Evolutionary conservation across 35 echinoderm and acorn worm species (phyloP).

Genomic region (Heliocidaris tuberculata): DNA sequence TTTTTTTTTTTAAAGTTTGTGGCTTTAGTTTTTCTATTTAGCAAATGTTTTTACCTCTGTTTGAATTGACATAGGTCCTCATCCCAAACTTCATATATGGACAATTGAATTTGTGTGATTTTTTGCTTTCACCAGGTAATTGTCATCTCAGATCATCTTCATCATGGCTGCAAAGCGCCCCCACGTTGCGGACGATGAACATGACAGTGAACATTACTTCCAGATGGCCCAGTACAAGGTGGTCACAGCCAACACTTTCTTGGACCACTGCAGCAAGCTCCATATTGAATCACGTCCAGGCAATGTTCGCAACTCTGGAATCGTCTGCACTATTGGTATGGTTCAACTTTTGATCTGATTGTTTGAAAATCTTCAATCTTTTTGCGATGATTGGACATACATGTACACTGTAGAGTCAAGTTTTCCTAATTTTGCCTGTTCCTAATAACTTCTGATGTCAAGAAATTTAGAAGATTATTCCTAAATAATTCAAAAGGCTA

Average conservation of each 20-base stretch:
- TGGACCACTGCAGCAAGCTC: slow-evolving; percentile 88
- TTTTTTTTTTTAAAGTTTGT: no score
- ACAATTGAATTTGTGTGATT: neutral
- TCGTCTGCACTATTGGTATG: slow-evolving; percentile 96
- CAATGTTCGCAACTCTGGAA: slow-evolving; percentile 97
- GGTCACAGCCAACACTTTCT: slow-evolving; percentile 79
- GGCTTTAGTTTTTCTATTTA: no score
- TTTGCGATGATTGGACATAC: no score
- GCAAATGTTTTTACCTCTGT: no score
- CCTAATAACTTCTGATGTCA: no score
- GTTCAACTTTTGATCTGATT: no score
- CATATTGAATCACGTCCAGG: slow-evolving; percentile 84
- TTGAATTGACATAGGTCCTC: neutral
- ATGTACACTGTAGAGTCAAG: no score
- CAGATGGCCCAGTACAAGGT: slow-evolving; percentile 89
- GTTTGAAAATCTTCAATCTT: no score
- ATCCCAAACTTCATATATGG: neutral
- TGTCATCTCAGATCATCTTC: neutral
- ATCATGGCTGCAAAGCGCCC: slow-evolving; percentile 27
- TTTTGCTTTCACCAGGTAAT: neutral
- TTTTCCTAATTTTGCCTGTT: no score
- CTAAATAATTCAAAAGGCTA: no score
- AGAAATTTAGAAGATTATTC: no score
- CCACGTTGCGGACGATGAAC: neutral
- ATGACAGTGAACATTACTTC: slow-evolving; percentile 82